A percentile compares a stretch with the other conserved stretches of the same genome.
Conservation (phyloP, 2,797 vertebrate species). For the Decapterus maruadsi region DNA sequence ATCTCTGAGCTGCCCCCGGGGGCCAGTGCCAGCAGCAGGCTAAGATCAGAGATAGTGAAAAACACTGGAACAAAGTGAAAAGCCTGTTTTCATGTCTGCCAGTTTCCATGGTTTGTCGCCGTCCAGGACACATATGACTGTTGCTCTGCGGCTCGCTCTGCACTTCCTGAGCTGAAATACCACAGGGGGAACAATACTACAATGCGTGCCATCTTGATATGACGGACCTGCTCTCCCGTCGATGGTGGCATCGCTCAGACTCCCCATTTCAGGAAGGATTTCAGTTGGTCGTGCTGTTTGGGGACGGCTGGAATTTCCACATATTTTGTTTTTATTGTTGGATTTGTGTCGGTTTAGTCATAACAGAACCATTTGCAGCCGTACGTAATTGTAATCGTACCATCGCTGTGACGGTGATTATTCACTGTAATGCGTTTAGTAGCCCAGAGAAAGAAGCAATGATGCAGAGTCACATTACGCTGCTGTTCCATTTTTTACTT, state of each 20-base stretch:
- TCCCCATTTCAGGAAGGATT: slow-evolving; percentile 46
- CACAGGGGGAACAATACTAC: slow-evolving; percentile 55
- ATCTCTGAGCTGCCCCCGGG: slow-evolving; percentile 5
- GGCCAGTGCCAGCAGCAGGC: slow-evolving; percentile 14
- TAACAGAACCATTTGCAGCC: slow-evolving; percentile 39
- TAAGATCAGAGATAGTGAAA: slow-evolving; percentile 39
- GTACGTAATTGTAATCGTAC: slow-evolving; percentile 15
- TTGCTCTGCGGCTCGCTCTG: slow-evolving; percentile 51
- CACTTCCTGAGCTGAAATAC: slow-evolving; percentile 75
- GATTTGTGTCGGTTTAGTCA: slow-evolving; percentile 14
- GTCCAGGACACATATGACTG: slow-evolving; percentile 47
- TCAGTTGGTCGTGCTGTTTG: slow-evolving; percentile 32
- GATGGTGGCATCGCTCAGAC: slow-evolving; percentile 28
- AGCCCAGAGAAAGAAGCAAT: slow-evolving; percentile 8
- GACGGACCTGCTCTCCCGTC: slow-evolving; percentile 33
- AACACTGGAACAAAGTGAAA: slow-evolving; percentile 37
- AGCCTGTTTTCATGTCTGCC: slow-evolving; percentile 53
- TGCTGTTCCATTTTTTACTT: slow-evolving; percentile 32
- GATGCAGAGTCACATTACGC: slow-evolving; percentile 20
- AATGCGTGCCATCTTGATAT: slow-evolving; percentile 48
- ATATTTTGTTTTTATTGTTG: slow-evolving; percentile 27
- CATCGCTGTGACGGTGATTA: background rate
- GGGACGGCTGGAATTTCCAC: slow-evolving; percentile 41
- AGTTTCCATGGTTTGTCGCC: slow-evolving; percentile 54
- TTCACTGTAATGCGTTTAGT: slow-evolving; percentile 2